Base-by-base conservation (phyloP, 2,888 invertebrate species). In the Steromphala cineraria region DNA sequence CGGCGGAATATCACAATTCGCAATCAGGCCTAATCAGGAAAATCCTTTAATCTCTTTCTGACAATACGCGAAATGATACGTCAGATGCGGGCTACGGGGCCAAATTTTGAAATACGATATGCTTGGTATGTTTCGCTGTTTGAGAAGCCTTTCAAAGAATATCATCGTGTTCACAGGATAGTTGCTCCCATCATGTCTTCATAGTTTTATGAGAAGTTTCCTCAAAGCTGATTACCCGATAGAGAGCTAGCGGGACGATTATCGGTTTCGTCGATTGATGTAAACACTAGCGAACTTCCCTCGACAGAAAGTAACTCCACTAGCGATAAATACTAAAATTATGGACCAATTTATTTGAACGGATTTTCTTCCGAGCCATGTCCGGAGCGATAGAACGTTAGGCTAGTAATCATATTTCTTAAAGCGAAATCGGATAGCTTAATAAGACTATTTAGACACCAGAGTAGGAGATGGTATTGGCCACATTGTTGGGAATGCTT, bases 41-140 rank as follows among this genome's bases (percentile, higher is more conserved):
- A 62, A 62, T 62, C 62, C 62, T 62, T 62, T 62, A 62, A 62
- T 62, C 62, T 62, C 62, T 62, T 62, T 62, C 28, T 62, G 62
- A 62, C 62, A 62, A 62, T 17, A 15, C 24, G 62, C 15, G 62
- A 28, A 28, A 62, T 62, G 24, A 62, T 28, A 24, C 62, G 24
- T 28, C 62, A 8, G 21, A 62, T 62, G 24, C 28, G 15, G 24
- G 62, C 28, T 62, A 24, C 24, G 15, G 24, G 62, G 62, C 13
- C 28, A 62, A 28, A 62, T 24, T 62, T 10, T 13, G 62, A 62
- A 62, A 62, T 21, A 13, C 15, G 62, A 62, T 62, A 62, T 62
- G 62, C 15, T 62, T 62, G 28, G 62, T 24, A 62, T 62, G 62
- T 62, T 62, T 24, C 62, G 13, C 24, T 2, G 62, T 62, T 24